phyloP scores from a whole-genome alignment of 2,797 vertebrate genomes.

The Saxicola maurus region DNA sequence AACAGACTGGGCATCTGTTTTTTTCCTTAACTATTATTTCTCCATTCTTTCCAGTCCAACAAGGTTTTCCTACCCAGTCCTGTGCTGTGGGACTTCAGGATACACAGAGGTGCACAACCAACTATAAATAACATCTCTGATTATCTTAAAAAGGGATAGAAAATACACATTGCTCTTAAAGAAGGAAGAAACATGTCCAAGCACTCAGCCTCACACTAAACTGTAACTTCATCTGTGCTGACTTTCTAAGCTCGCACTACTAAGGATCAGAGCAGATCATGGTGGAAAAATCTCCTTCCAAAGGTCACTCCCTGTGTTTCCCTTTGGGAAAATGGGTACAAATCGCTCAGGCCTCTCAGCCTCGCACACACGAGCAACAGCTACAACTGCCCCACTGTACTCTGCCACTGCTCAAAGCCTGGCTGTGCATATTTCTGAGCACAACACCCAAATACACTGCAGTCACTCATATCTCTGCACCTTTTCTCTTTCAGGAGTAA shows the following conservation, averaged over 20 bases:
- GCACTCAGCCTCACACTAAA: conserved; percentile 42
- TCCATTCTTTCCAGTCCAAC: conserved; percentile 16
- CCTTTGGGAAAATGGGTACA: neutral
- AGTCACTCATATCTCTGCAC: neutral
- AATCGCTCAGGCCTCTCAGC: neutral
- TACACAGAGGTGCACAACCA: conserved; percentile 52
- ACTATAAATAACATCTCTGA: conserved; percentile 42
- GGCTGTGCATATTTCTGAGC: neutral
- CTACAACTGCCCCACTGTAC: neutral
- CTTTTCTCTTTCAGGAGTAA: neutral
- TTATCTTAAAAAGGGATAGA: conserved; percentile 40
- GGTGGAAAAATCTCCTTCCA: conserved; percentile 22
- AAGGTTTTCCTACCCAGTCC: conserved; percentile 18
- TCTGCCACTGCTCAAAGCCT: neutral
- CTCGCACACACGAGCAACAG: neutral
- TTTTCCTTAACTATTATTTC: neutral
- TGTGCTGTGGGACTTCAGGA: conserved; percentile 37
- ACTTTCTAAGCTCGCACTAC: neutral
- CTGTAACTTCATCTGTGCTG: conserved; percentile 31
- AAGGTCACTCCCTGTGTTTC: neutral
- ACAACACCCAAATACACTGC: neutral
- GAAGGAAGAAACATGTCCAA: conserved; percentile 36
- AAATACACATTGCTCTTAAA: conserved; percentile 32
- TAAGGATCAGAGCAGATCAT: conserved; percentile 17
- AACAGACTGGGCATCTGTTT: neutral